Base-by-base conservation (phyloP, 2,888 invertebrate species). In the Fissipunctia ypsillon region DNA sequence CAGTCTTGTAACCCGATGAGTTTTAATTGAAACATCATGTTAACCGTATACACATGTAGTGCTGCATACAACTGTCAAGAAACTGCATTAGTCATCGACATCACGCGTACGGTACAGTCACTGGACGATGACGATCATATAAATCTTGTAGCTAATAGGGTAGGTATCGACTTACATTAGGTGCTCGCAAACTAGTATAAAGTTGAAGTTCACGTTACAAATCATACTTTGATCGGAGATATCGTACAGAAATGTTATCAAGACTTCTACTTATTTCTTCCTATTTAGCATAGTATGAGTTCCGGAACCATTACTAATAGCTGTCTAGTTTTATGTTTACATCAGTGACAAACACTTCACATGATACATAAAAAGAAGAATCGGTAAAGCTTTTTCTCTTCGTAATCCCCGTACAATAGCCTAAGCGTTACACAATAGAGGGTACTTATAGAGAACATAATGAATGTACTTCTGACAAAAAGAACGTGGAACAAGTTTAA, bases 401-500 rank as follows among this genome's bases (percentile, higher is more conserved):
- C 38, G 28, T 81, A 76, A 84, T 82, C 74, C 71, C 56, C 56
- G 31, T 65, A 84, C 72, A 83, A 83, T 78, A 65, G 72, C 43
- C 52, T 74, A 59, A 82, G 57, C 70, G 69, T 83, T 68, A 73
- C 64, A 83, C 83, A 85, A 85, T 75, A 59, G 83, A 73, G 54
- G 67, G 74, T 70, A 70, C 79, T 78, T 84, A 73, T 16, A 64
- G 63, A 72, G 63, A 72, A 45, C 61, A 67, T 31, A 76, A 67
- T 70, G 61, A 71, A 69, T 56, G 59, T 77, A 72, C 71, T 83
- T 54, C 52, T 38, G 64, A 84, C 81, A 86, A 84, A 85, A 84
- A 73, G 80, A 86, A 83, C 82, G 79, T 75, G 76, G 71, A 81
- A 75, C 68, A 78, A 76, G 78, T 81, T 81, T 78, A 83, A 81